Percentiles rank a stretch among this genome's conserved stretches.
phyloP scores from a whole-genome alignment of 2,113 vertebrate genomes.

The Erythrocebus patas region DNA sequence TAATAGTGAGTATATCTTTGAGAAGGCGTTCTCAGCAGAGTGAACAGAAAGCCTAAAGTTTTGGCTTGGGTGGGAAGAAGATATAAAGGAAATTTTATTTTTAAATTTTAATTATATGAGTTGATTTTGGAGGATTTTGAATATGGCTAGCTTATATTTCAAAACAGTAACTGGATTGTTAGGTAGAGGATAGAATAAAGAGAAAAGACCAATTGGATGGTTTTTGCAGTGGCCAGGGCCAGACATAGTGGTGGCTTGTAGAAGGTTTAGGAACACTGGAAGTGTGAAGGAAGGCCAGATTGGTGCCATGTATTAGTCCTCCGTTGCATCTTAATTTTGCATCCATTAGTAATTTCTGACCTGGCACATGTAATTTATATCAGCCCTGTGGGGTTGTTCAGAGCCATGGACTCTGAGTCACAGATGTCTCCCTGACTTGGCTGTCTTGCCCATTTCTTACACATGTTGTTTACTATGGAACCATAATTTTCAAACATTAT shows the following conservation, averaged over 20 bases:
- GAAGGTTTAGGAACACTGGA: background rate
- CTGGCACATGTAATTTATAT: background rate
- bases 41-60: background rate
- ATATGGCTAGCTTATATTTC: background rate
- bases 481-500: background rate
- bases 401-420: background rate
- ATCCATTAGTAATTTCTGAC: background rate
- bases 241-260: background rate
- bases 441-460: background rate
- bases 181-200: background rate
- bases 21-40: background rate
- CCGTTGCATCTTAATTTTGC: background rate
- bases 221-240: background rate
- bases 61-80: background rate
- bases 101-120: background rate
- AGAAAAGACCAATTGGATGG: background rate
- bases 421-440: too few species aligned
- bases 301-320: background rate
- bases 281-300: background rate
- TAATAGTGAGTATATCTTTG: too few species aligned
- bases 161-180: background rate
- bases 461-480: background rate
- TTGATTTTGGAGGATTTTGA: background rate
- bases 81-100: background rate
- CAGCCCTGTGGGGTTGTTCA: background rate